Evolutionary conservation across 30 jellyfish, hydroid and myxozoan genomes (phyloP).

Genomic region (Nemopilema nomurai): DNA sequence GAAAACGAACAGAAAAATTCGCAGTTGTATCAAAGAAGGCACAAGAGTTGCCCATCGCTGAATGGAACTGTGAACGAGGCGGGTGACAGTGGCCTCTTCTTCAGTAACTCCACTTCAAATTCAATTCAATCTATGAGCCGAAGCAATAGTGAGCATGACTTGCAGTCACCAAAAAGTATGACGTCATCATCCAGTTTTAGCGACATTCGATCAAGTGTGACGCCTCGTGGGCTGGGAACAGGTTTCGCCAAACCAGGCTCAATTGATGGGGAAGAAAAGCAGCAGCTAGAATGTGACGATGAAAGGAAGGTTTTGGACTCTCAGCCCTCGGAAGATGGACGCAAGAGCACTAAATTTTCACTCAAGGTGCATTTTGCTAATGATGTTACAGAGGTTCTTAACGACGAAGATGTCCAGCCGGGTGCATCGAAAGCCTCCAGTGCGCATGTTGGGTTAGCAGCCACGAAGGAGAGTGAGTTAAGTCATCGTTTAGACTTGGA

Average conservation of each 20-base stretch:
- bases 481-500: neutral
- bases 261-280: neutral
- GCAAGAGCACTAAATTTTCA: neutral
- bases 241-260: neutral
- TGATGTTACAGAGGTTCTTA: neutral
- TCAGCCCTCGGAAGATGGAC: neutral
- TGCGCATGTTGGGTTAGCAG: neutral
- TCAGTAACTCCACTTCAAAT: slow-evolving; percentile 14
- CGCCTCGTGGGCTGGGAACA: neutral
- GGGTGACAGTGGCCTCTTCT: neutral
- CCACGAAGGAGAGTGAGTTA: neutral
- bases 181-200: slow-evolving; percentile 44
- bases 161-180: slow-evolving; percentile 34
- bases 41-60: slow-evolving; percentile 63
- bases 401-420: neutral
- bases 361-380: slow-evolving; percentile 34
- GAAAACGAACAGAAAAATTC: neutral
- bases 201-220: neutral
- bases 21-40: neutral
- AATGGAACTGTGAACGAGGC: neutral
- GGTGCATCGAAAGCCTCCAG: neutral
- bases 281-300: neutral
- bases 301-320: slow-evolving; percentile 9
- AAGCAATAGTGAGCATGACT: slow-evolving; percentile 34
- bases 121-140: slow-evolving; percentile 20